Evolutionary conservation across 2,797 vertebrate genomes (phyloP).

Genomic region (Ceryle rudis): DNA sequence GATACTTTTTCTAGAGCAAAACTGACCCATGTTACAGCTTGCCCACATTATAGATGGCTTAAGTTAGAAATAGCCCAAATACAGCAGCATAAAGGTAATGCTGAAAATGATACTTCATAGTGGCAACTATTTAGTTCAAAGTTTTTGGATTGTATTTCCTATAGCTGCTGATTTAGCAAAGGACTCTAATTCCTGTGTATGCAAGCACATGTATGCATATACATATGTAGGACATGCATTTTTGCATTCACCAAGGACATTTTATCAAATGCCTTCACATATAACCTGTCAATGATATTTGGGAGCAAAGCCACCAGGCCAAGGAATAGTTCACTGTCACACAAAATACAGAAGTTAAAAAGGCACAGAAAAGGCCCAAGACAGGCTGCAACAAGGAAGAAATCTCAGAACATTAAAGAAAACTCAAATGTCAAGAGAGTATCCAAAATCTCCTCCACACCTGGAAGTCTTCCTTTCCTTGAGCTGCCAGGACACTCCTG

Average conservation of each 20-base stretch:
- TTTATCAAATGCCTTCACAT: neutral
- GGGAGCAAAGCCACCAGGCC: neutral
- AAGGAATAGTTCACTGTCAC: neutral
- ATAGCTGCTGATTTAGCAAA: neutral
- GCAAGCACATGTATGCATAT: fast-evolving
- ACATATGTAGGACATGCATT: neutral
- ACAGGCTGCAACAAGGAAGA: neutral
- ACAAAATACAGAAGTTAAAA: neutral
- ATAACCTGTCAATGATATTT: neutral
- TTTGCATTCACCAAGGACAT: neutral
- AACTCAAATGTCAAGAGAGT: neutral
- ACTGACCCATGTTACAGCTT: neutral
- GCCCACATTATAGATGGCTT: neutral
- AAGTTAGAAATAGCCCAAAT: neutral
- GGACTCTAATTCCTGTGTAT: neutral
- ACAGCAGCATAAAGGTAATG: neutral
- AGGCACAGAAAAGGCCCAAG: neutral
- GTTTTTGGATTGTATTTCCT: neutral
- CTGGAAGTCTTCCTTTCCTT: neutral
- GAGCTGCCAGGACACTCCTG: neutral
- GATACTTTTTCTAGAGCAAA: neutral
- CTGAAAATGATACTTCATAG: neutral
- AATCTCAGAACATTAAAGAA: neutral
- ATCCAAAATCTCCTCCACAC: neutral
- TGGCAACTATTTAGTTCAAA: neutral